Percentiles rank a stretch among this genome's conserved stretches.
Evolutionary conservation across 2,113 vertebrate species (phyloP).

Genomic region (Crocuta crocuta): DNA sequence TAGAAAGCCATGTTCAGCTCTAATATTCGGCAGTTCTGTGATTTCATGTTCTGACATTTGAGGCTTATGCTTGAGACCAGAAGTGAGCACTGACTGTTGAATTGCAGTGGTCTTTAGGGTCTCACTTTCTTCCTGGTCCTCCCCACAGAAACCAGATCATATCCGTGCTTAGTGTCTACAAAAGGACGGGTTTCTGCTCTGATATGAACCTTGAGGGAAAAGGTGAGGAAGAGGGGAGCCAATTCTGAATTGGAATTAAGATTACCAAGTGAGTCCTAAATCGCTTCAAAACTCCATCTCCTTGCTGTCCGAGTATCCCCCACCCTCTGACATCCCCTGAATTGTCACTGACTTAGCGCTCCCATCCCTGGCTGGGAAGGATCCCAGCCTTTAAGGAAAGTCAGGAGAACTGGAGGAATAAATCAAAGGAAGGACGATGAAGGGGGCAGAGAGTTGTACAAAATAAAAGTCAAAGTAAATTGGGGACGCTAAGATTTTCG

Average conservation of each 20-base stretch:
- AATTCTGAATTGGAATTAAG: constrained; percentile 21
- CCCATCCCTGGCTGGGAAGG: background rate
- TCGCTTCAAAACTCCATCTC: background rate
- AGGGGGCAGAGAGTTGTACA: background rate
- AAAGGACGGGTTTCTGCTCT: constrained; percentile 5
- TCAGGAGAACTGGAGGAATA: constrained; percentile 20
- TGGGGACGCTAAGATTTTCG: background rate
- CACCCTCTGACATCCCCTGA: background rate
- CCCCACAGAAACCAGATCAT: background rate
- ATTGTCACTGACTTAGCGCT: background rate
- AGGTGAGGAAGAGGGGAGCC: background rate
- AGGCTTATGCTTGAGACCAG: background rate
- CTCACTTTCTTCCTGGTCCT: background rate
- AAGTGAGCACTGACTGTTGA: background rate
- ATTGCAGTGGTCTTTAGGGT: background rate
- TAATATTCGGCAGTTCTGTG: background rate
- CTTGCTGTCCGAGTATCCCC: background rate
- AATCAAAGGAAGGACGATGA: background rate
- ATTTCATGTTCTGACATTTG: background rate
- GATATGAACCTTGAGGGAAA: constrained; percentile 21
- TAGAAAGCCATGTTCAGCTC: constrained; percentile 5
- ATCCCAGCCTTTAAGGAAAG: background rate
- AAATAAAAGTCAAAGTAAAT: constrained; percentile 21
- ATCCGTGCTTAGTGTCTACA: background rate
- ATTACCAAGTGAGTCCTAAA: constrained; percentile 6